Evolutionary conservation across 2,113 vertebrate species (phyloP), one percentile per base, ranked within the genome.

Genomic region (Trochalopteron elliotii): DNA sequence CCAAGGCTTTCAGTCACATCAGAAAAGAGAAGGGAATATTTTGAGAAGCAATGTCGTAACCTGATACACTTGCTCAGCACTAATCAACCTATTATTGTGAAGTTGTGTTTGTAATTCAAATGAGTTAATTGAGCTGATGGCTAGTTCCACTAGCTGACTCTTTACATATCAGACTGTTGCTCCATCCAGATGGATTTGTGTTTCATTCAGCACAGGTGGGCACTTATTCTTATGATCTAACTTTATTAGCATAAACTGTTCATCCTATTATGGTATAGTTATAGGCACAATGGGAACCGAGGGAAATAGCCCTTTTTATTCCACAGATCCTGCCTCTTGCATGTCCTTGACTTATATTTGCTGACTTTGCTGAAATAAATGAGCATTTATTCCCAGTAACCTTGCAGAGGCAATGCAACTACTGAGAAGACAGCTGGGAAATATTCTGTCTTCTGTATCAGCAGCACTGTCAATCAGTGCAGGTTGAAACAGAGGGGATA

Each of bases 201-300:
- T 93, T 96, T 96, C 88, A 84, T 76, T 90, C 83, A 90, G 92
- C 94, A 95, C 96, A 97, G 90, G 93, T 96, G 86, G 83, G 86
- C 88, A 94, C 90, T 96, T 94, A 96, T 85, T 96, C 92, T 93
- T 85, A 92, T 89, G 79, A 94, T 87, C 55, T 95, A 93, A 92
- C 88, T 95, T 91, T 92, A 94, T 95, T 95, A 97, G 90, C 90
- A 96, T 97, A 96, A 96, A 93, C 85, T 31, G 31, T 77, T 97
- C 90, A 96, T 90, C 93, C 80, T 90, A 4, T 95, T 90, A 96
- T 35, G 65, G 60, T 61, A 49, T 7, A 87, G 79, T 91, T 89
- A 94, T 20, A 94, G 90, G 83, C 93, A 96, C 90, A 94, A 92
- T 82, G 86, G 90, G 88, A 94, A 89, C 52, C 49, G 72, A 71